phyloP scores from a whole-genome alignment of 2,888 invertebrate genomes.

The Physocephala rufipes region DNA sequence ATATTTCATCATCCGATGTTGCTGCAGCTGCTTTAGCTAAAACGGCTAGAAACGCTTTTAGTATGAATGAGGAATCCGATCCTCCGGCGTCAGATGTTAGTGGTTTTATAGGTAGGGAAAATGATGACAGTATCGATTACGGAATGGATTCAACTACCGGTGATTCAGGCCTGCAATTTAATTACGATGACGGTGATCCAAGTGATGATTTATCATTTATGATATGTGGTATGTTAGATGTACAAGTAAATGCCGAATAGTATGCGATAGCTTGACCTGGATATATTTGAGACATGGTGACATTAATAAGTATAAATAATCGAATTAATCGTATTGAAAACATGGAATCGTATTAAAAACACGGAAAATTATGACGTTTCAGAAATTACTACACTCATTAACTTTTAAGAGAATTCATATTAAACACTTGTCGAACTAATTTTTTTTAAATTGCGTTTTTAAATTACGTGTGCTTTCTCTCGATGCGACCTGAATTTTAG shows the following conservation, averaged over 20 bases:
- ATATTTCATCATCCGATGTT: constrained; percentile 37
- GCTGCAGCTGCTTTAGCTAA: constrained; percentile 9
- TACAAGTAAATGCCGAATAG: constrained; percentile 45
- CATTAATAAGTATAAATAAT: no score
- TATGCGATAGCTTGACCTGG: no score
- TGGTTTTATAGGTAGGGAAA: background rate
- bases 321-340: no score
- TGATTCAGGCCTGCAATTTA: constrained; percentile 24
- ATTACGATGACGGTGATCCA: constrained; percentile 38
- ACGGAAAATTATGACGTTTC: no score
- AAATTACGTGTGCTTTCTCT: no score
- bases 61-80: constrained; percentile 32
- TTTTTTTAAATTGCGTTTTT: no score
- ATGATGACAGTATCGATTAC: background rate
- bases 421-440: no score
- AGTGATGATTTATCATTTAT: constrained; percentile 54
- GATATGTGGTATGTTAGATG: constrained; percentile 57
- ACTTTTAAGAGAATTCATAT: no score
- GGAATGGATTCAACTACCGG: background rate
- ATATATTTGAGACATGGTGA: no score
- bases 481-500: no score
- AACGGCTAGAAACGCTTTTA: constrained; percentile 37
- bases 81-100: background rate
- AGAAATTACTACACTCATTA: no score
- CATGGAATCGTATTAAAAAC: no score